Base-by-base conservation (phyloP, 2,888 invertebrate genomes). In the Phorcus lineatus region DNA sequence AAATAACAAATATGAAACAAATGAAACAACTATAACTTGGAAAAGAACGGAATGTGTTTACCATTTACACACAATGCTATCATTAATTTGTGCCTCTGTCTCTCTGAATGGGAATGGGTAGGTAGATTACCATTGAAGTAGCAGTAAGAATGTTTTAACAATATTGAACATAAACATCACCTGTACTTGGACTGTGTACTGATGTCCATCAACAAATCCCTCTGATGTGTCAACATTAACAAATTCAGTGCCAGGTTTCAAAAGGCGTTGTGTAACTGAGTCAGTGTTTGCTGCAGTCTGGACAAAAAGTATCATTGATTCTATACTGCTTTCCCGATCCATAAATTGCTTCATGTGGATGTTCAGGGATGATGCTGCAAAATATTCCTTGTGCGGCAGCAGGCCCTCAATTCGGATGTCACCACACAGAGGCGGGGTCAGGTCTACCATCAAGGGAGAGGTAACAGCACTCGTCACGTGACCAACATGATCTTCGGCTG, bases 401-500 rank as follows among this genome's bases (percentile, higher is more conserved):
- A 54, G 53, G 11, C 78, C 53, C 11, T 67, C 78, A 24, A 67
- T 24, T 2, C 1, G 13, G 17, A 78, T 31, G 2, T 40, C n/a
- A 52, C 70, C 78, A 70, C 24, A 53, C 0, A 1, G 16, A n/a
- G 78, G 78, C 52, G 70, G 78, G 7, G 67, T 78, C 2, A 24
- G 19, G 17, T 78, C 78, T 13, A 53, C 52, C 4, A 78, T 54
- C 7, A 70, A 1, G 9, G 24, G 67, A 13, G n/a, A 4, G 28
- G 78, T 52, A 28, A 67, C 54, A 24, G 67, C 53, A 22, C 19
- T 52, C 13, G 74, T 52, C 22, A 22, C 17, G 16, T 74, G 74
- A 67, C 78, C 70, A 40, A 67, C 52, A 24, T 67, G n/a, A 19
- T 78, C 78, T 24, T 70, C 36, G 2, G 78, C 78, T 78, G 54